These are phyloP conservation scores for Ernsta delagoae DNA, from an alignment of 2,888 invertebrate species.

Conservation along the genomic window DNA sequence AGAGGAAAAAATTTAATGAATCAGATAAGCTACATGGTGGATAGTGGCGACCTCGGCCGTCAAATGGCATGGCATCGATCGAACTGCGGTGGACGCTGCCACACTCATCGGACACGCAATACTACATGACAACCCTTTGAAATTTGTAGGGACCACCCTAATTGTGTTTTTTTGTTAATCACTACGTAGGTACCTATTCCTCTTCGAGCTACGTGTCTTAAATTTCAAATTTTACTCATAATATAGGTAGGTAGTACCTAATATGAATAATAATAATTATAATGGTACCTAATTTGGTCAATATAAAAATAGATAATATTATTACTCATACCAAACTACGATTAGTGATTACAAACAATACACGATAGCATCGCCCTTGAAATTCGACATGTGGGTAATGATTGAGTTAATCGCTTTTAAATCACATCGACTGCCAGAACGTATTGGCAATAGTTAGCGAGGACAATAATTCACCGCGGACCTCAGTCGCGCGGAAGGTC, in stretches of 20 bases:
- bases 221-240: too few species aligned
- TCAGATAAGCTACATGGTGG: slow-evolving; percentile 81
- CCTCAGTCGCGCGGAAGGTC: slow-evolving; percentile 48
- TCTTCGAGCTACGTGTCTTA: background rate
- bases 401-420: slow-evolving; percentile 29
- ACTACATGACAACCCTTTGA: slow-evolving; percentile 48
- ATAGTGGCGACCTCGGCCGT: slow-evolving; percentile 82
- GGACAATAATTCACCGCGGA: slow-evolving; percentile 41
- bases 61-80: slow-evolving; percentile 78
- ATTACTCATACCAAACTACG: background rate
- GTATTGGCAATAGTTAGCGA: slow-evolving; percentile 41
- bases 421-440: slow-evolving; percentile 18
- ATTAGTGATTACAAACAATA: background rate
- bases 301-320: too few species aligned
- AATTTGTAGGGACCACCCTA: slow-evolving; percentile 41
- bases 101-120: slow-evolving; percentile 62
- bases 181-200: slow-evolving; percentile 10
- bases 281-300: too few species aligned
- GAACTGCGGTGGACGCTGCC: slow-evolving; percentile 55
- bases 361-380: slow-evolving; percentile 8
- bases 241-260: too few species aligned
- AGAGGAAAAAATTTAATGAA: slow-evolving; percentile 69
- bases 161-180: slow-evolving; percentile 20
- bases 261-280: too few species aligned
- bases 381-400: slow-evolving; percentile 6